Base-by-base conservation (phyloP, 2,113 vertebrate genomes). In the Dromaius novaehollandiae region DNA sequence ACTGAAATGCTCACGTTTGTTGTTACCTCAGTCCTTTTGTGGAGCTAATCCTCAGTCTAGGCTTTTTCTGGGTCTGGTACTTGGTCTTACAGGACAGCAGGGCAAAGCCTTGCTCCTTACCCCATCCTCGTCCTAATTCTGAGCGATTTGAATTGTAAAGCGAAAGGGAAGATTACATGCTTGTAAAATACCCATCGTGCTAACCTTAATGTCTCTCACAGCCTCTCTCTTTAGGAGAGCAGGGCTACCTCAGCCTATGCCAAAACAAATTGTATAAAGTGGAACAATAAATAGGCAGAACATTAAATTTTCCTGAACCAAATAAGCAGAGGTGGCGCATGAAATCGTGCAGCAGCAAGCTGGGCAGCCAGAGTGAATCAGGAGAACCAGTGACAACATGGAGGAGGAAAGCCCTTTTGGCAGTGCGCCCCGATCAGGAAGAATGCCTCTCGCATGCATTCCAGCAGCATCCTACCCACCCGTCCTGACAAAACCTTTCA, bases 381-480 rank as follows among this genome's bases (percentile, higher is more conserved):
- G 92, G 94, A 91, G 81, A 44, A 46, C 3, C 40, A 20, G 91
- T 82, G 92, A 94, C 90, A 88, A n/a, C 81, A 48, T 36, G 91
- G 94, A 94, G 93, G 92, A 97, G 95, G 96, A 92, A 96, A 97
- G 95, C 94, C 94, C 94, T 91, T 11, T 66, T 93, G 92, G 96
- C 89, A 26, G 68, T 7, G 30, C 0, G 93, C 87, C 94, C 82
- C 81, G 78, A 13, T 50, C 87, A 85, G 87, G 70, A 90, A 90
- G 68, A 8, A 88, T 79, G 82, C 90, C 91, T 50, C 1, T 30
- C 20, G 91, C n/a, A 24, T 63, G 30, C 22, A 1, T 64, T 86
- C 89, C 93, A 36, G 2, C 81, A 79, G 82, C 94, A 73, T 85
- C 96, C 91, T 89, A 86, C 89, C 87, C 91, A 56, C 79, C 95